Evolutionary conservation across 2,888 invertebrate genomes (phyloP).

Genomic region (Dicycla oo): DNA sequence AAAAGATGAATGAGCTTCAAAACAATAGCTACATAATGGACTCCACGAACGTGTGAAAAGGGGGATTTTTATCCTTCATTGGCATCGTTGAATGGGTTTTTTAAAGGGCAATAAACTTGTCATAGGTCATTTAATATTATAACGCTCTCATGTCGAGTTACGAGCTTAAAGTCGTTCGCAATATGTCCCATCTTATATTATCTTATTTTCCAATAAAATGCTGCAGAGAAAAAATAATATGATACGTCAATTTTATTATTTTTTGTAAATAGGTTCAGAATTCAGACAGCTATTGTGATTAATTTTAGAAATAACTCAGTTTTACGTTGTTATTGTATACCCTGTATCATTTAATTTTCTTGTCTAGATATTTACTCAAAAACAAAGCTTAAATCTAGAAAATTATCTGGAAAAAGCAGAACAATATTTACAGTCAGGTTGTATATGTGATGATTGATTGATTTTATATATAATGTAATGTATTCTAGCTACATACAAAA

Average conservation of each 20-base stretch:
- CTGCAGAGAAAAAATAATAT: conserved; percentile 23
- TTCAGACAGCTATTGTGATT: conserved; percentile 28
- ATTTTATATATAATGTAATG: too few species aligned
- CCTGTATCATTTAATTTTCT: not conserved
- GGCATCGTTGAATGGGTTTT: conserved; percentile 61
- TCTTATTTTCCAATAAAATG: conserved; percentile 52
- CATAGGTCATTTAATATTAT: conserved; percentile 63
- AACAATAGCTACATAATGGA: conserved; percentile 49
- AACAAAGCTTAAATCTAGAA: conserved; percentile 1
- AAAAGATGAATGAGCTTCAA: conserved; percentile 39
- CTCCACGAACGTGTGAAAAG: conserved; percentile 49
- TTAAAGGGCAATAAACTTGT: conserved; percentile 64
- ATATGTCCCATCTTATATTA: conserved; percentile 49
- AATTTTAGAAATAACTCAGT: conserved; percentile 12
- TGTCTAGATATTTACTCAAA: not conserved
- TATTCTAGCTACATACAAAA: too few species aligned
- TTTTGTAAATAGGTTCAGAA: conserved; percentile 19
- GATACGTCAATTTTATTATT: conserved; percentile 12
- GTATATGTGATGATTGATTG: too few species aligned
- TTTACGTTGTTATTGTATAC: conserved; percentile 18
- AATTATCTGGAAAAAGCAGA: not conserved
- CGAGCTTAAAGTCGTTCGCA: conserved; percentile 47
- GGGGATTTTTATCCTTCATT: conserved; percentile 60
- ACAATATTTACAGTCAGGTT: not conserved
- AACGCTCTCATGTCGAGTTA: conserved; percentile 57